Evolutionary conservation across 1,140 invertebrate genomes (phyloP), one percentile per base, ranked within the genome.

Genomic region (Acromyrmex charruanus): DNA sequence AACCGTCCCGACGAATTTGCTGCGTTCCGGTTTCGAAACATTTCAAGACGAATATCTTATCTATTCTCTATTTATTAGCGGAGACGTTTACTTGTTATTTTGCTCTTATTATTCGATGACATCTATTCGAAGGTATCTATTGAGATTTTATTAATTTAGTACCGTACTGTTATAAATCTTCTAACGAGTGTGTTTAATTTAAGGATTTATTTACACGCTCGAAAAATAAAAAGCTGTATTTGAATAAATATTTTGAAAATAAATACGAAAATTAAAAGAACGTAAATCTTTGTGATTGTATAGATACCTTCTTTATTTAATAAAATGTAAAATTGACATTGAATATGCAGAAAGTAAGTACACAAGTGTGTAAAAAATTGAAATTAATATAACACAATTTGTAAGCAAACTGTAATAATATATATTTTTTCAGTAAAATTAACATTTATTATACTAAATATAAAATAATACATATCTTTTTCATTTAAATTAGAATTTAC

Each of bases 221-320:
- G 18, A n/a, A 66, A 3, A 35, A 66, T 35, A 25, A 66, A 39
- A 31, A 31, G 16, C 14, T 31, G 7, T 58, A 58, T 58, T 58
- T 66, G 9, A 7, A 66, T 25, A 16, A 39, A 21, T 69, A 69
- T 69, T 7, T 69, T 49, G 21, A 21, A 69, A 69, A 69, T 44
- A 25, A 49, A 9, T 49, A 68, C 3, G 18, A n/a, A 21, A 68
- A 16, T 21, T 49, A 49, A 10, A 49, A 16, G 25, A 63, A 14
- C 1, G 21, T 63, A 28, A 12, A 25, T 21, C n/a, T 59, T 12
- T 55, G 4, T 16, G 12, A 59, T 59, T 16, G 14, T 31, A 31
- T 5, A 31, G 61, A 9, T 5, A 31, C 16, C 31, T 44, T 66
- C 6, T 65, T n/a, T 9, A 6, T 28, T 55, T 14, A 12, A 35